Conservation (phyloP, 2,113 vertebrate genomes). For the Gnathonemus longibarbis region DNA sequence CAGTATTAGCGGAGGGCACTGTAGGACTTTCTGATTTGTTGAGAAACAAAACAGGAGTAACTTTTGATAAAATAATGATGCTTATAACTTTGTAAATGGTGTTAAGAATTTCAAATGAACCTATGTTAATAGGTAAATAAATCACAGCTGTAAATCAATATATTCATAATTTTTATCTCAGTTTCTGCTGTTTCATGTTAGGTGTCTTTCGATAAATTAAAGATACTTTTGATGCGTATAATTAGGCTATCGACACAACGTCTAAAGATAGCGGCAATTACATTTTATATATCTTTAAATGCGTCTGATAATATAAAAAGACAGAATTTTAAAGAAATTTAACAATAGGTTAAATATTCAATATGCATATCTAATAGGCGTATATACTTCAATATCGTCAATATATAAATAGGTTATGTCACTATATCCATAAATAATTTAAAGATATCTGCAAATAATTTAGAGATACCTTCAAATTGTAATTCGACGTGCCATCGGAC, state of each 20-base stretch:
- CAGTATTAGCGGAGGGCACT: no score
- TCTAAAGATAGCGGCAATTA: background rate
- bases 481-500: background rate
- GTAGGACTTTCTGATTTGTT: background rate
- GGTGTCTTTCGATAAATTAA: background rate
- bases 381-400: background rate
- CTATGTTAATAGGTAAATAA: background rate
- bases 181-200: background rate
- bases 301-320: background rate
- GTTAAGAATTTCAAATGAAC: background rate
- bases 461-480: background rate
- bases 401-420: background rate
- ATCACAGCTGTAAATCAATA: background rate
- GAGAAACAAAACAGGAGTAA: background rate
- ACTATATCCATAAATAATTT: background rate
- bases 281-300: background rate
- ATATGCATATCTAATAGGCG: background rate
- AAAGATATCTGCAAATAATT: background rate
- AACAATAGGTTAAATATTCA: background rate
- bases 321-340: background rate
- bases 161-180: background rate
- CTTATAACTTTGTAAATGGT: background rate
- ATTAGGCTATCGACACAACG: background rate
- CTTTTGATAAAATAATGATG: background rate
- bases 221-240: background rate